Percentiles rank a stretch among this genome's conserved stretches.
phyloP scores from a whole-genome alignment of 2,797 vertebrate species.

The Thalassophryne amazonica region DNA sequence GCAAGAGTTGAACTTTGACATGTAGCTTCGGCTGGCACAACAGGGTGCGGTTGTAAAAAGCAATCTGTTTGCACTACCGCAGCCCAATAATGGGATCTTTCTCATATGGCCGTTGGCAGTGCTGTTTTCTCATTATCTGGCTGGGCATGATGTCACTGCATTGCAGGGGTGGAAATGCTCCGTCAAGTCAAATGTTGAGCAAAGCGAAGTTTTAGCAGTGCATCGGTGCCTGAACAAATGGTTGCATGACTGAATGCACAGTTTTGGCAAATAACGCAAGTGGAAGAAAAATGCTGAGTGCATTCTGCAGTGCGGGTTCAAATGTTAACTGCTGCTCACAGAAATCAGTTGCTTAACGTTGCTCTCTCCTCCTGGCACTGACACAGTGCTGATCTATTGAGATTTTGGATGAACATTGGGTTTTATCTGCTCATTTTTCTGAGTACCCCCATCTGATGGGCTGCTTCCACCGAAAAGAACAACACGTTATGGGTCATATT shows the following conservation, averaged over 20 bases:
- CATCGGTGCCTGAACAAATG: slow-evolving; percentile 35
- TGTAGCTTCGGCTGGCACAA: slow-evolving; percentile 31
- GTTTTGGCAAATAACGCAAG: slow-evolving; percentile 23
- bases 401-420: slow-evolving; percentile 21
- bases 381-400: slow-evolving; percentile 3
- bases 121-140: slow-evolving; percentile 48
- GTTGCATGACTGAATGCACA: slow-evolving; percentile 36
- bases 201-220: slow-evolving; percentile 35
- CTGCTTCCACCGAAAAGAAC: not conserved
- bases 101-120: slow-evolving; percentile 28
- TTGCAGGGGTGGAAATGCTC: slow-evolving; percentile 29
- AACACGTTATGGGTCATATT: slow-evolving; percentile 3
- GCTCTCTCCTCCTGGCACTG: slow-evolving; percentile 9
- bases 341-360: slow-evolving; percentile 14
- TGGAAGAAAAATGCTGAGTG: slow-evolving; percentile 7
- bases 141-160: slow-evolving; percentile 36
- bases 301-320: slow-evolving; percentile 11
- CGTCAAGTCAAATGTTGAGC: slow-evolving; percentile 39
- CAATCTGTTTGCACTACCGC: slow-evolving; percentile 33
- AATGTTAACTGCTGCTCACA: slow-evolving; percentile 17
- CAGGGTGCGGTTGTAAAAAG: slow-evolving; percentile 56
- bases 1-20: slow-evolving; percentile 63
- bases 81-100: slow-evolving; percentile 36
- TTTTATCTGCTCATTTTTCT: not conserved
- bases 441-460: not conserved